phyloP scores from a whole-genome alignment of 2,797 vertebrate genomes.

The Epinephelus awoara region DNA sequence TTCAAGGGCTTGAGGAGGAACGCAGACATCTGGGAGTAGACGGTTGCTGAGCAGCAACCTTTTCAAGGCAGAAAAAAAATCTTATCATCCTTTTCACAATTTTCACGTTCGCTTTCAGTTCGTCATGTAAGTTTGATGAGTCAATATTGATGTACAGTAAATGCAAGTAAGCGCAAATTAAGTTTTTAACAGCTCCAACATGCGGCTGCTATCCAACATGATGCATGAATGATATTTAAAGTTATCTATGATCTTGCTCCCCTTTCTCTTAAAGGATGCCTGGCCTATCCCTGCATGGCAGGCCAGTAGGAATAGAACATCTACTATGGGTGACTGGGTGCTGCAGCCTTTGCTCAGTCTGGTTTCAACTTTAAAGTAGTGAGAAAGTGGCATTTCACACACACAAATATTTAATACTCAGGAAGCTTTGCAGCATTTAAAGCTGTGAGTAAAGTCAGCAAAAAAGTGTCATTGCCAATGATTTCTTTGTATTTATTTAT shows the following conservation, averaged over 20 bases:
- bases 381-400: not conserved
- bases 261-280: not conserved
- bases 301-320: not conserved
- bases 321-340: not conserved
- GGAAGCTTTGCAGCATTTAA: not conserved
- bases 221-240: not conserved
- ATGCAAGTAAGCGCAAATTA: not conserved
- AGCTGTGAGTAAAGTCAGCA: not conserved
- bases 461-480: not conserved
- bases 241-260: not conserved
- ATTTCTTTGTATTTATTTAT: not conserved
- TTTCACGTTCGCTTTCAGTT: not conserved
- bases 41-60: not conserved
- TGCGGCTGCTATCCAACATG: not conserved
- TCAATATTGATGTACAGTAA: conserved; percentile 2
- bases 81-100: not conserved
- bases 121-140: conserved; percentile 2
- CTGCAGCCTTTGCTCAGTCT: not conserved
- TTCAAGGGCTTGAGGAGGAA: not conserved
- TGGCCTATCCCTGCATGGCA: too few species aligned
- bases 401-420: not conserved
- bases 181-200: not conserved
- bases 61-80: not conserved
- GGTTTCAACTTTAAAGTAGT: not conserved
- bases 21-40: not conserved